Evolutionary conservation across 1,140 invertebrate species (phyloP).

Genomic region (Thaumatotibia leucotreta): DNA sequence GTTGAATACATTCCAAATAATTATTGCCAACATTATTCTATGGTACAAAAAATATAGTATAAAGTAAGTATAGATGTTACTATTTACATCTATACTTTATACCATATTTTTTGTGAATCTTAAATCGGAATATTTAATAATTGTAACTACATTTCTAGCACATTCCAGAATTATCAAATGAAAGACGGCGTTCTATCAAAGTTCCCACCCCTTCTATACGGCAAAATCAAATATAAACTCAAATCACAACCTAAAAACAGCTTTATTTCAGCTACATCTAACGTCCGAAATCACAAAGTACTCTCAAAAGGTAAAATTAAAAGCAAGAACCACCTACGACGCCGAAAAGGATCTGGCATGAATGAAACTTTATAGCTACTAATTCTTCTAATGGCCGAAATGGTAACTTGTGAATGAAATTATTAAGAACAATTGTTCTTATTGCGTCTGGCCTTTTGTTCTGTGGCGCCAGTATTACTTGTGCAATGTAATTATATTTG

Average conservation of each 20-base stretch:
- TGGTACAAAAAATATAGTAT: too few relatives aligned
- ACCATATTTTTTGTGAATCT: too few relatives aligned
- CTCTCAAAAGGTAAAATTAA: neutral
- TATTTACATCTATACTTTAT: too few relatives aligned
- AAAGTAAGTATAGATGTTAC: too few relatives aligned
- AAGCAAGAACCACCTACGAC: neutral
- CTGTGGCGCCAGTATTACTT: neutral
- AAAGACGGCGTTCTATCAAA: constrained; percentile 6
- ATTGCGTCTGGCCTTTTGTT: constrained; percentile 3
- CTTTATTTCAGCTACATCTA: neutral
- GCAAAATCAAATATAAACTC: neutral
- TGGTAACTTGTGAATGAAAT: constrained; percentile 13
- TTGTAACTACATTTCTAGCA: too few relatives aligned
- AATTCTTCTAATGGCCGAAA: constrained; percentile 11
- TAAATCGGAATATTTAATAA: too few relatives aligned
- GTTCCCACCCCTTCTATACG: neutral
- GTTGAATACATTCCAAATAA: too few relatives aligned
- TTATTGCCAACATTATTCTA: too few relatives aligned
- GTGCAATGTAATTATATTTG: neutral
- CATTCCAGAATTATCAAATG: constrained; percentile 5
- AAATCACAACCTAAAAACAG: neutral
- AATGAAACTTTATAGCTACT: constrained; percentile 14
- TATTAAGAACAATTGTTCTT: constrained; percentile 5
- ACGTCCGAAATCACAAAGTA: neutral
- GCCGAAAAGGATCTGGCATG: neutral